Base-by-base conservation (phyloP, 2,888 invertebrate species). In the Papilio elwesi region DNA sequence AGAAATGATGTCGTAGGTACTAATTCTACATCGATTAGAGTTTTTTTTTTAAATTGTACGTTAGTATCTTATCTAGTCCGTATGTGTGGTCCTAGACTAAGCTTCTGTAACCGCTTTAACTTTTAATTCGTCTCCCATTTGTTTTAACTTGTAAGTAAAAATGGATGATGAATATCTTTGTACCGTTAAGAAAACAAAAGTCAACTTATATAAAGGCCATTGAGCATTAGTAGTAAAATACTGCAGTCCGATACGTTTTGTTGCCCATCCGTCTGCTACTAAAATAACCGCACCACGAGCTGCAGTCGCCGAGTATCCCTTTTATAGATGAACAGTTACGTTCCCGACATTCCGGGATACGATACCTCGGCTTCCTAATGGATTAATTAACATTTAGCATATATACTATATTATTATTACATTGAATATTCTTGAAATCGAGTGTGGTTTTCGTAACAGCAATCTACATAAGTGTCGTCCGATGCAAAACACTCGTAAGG, bases 271-370 rank as follows among this genome's bases (percentile, higher is more conserved):
- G 72, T 72, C 72, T 57, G 68, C 53, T 47, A 72, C 72, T 49
- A 63, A 72, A 72, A 72, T 72, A 72, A 48, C 64, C 57, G 36
- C 52, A 10, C 49, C 64, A 38, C 64, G 62, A 67, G 67, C 71
- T 53, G 62, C 71, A 36, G 16, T 48, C 57, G 59, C 6, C 63
- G 15, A 82, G 80, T 80, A 78, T 79, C 75, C 85, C 85, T 84
- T 85, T 82, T 84, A 85, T 85, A 85, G 85, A 82, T 76, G 76
- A 79, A 82, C 84, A 86, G 82, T 86, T 84, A 85, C 84, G 78
- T 78, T 77, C 79, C 76, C 77, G 76, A 78, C 82, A 85, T 84
- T 80, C 83, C 85, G 75, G 77, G 78, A 75, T 77, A 74, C 75
- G 75, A 80, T 74, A 71, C 70, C 71, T 66, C 72, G 74, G 71